These are phyloP conservation scores for Stenolophus ochropezus DNA, from an alignment of 2,888 invertebrate genomes.

Conservation along the genomic window DNA sequence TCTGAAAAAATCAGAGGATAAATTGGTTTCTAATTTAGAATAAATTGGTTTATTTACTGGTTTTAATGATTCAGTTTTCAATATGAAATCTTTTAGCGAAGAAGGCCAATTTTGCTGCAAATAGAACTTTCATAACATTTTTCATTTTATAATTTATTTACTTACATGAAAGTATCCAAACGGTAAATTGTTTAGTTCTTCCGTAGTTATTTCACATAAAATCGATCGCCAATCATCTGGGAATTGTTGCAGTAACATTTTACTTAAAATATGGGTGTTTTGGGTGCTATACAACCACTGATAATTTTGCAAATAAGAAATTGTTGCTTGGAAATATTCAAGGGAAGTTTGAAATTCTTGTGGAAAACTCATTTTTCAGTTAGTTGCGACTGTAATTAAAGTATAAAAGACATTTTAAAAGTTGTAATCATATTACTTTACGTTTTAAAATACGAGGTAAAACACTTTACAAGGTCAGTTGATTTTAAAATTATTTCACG, in stretches of 20 bases:
- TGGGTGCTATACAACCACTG: constrained; percentile 80
- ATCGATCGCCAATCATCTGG: constrained; percentile 74
- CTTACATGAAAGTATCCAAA: constrained; percentile 67
- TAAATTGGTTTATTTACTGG: constrained; percentile 56
- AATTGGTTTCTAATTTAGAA: not conserved
- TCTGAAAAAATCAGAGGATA: constrained; percentile 68
- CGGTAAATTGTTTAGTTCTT: constrained; percentile 74
- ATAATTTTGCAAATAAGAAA: constrained; percentile 77
- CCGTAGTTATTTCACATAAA: constrained; percentile 71
- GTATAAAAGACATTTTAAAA: constrained; percentile 10
- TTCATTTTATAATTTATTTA: not conserved
- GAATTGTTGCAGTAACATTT: constrained; percentile 76
- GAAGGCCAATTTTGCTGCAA: constrained; percentile 70
- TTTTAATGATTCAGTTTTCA: constrained; percentile 68
- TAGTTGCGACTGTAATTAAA: constrained; percentile 5
- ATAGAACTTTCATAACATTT: not conserved
- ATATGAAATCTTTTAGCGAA: constrained; percentile 72
- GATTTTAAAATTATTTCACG: not conserved
- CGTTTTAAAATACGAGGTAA: not conserved
- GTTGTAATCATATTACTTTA: constrained; percentile 1
- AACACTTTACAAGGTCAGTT: not conserved
- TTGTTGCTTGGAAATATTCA: constrained; percentile 76
- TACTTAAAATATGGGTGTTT: constrained; percentile 79
- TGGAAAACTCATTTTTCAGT: constrained; percentile 70
- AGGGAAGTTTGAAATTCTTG: constrained; percentile 64